Conservation (phyloP, 2,888 invertebrate genomes). For the Chrysina gloriosa region DNA sequence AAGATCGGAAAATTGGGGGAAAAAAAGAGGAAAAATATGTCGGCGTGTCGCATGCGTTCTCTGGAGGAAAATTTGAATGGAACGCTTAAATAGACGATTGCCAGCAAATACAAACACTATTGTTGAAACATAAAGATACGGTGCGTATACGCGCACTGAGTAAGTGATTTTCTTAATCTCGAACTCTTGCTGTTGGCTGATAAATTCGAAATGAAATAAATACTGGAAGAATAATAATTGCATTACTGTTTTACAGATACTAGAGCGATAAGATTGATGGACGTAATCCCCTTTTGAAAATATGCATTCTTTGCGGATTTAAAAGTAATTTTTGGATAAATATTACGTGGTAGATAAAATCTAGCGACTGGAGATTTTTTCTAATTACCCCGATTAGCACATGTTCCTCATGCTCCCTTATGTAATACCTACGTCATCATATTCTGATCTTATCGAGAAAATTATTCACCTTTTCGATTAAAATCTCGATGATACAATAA, state of each 20-base stretch:
- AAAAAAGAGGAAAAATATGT: not conserved
- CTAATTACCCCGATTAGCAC: too few species aligned
- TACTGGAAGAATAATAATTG: conserved; percentile 25
- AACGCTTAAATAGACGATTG: not conserved
- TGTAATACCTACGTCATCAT: too few species aligned
- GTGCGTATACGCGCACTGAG: not conserved
- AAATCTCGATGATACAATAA: too few species aligned
- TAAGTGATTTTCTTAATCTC: conserved; percentile 19
- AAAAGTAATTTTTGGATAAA: too few species aligned
- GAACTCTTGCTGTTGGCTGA: conserved; percentile 1
- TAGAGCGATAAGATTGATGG: conserved; percentile 23
- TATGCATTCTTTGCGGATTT: too few species aligned
- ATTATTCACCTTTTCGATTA: too few species aligned
- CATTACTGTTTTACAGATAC: conserved; percentile 21
- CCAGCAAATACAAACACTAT: not conserved
- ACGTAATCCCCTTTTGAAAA: conserved; percentile 8
- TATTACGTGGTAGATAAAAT: too few species aligned
- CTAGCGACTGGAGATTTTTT: too few species aligned
- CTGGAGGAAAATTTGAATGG: not conserved
- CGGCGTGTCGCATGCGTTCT: not conserved
- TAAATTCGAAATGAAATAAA: conserved; percentile 6
- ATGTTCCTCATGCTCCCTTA: too few species aligned
- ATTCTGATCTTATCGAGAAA: too few species aligned
- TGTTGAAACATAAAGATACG: not conserved
- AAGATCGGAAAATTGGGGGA: not conserved